Conservation (phyloP, 2,888 invertebrate species). For the Notodonta ziczac region DNA sequence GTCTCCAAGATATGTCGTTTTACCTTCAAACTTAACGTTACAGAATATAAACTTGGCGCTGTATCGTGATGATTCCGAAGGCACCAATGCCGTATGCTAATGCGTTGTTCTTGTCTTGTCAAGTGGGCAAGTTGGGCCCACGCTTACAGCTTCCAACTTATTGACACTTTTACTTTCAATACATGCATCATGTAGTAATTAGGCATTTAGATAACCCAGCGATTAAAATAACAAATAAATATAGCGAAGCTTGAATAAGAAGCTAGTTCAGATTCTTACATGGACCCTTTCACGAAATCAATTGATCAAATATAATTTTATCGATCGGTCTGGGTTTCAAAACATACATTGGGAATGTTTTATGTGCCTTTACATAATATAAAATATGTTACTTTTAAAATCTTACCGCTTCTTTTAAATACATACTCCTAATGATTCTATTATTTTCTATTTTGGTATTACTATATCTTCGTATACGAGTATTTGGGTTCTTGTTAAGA, state of each 20-base stretch:
- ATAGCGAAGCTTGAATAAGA: background rate
- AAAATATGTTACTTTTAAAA: too few species aligned
- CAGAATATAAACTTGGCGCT: slow-evolving; percentile 21
- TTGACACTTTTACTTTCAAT: slow-evolving; percentile 64
- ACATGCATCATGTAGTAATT: slow-evolving; percentile 16
- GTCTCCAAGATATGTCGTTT: slow-evolving; percentile 9
- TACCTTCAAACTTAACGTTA: slow-evolving; percentile 17
- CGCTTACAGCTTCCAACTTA: slow-evolving; percentile 48
- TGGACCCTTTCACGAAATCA: background rate
- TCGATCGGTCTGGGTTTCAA: slow-evolving; percentile 10
- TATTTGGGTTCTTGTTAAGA: slow-evolving; percentile 16
- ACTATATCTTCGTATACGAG: slow-evolving; percentile 22
- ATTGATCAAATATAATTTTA: background rate
- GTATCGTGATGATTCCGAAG: slow-evolving; percentile 33
- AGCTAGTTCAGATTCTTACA: background rate
- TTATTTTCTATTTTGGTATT: background rate
- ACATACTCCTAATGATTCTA: background rate
- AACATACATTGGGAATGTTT: background rate
- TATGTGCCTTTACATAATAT: too few species aligned
- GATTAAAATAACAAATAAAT: background rate
- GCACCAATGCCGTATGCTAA: slow-evolving; percentile 70
- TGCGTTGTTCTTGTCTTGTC: slow-evolving; percentile 54
- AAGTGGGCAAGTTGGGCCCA: slow-evolving; percentile 53
- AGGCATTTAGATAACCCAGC: slow-evolving; percentile 5
- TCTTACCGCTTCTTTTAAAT: too few species aligned